Evolutionary conservation across 1,140 invertebrate species (phyloP).

Genomic region (Polypedilum pembai): DNA sequence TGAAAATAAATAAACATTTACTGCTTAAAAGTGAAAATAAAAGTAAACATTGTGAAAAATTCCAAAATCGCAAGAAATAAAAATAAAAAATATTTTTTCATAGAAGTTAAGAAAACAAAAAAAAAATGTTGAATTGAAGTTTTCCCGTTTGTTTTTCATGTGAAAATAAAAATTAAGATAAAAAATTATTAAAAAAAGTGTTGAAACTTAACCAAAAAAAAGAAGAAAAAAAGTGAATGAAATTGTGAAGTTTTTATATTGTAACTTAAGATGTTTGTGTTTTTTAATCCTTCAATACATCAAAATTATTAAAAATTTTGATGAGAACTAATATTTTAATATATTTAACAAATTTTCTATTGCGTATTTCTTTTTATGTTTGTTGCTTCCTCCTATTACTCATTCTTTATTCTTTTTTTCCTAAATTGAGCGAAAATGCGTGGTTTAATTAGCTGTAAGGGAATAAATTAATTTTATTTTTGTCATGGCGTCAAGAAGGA

Average conservation of each 20-base stretch:
- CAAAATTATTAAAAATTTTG: too few relatives aligned
- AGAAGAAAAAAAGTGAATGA: neutral
- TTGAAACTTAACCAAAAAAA: conserved; percentile 28
- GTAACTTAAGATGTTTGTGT: conserved; percentile 26
- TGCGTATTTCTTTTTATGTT: too few relatives aligned
- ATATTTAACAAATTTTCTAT: too few relatives aligned
- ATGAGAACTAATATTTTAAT: too few relatives aligned
- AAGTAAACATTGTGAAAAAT: conserved; percentile 1
- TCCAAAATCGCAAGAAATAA: neutral
- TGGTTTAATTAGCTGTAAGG: conserved; percentile 24
- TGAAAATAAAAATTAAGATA: conserved; percentile 21
- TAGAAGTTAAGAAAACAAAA: conserved; percentile 12
- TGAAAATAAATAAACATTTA: conserved; percentile 1
- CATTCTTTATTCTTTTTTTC: neutral
- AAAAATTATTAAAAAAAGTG: conserved; percentile 20
- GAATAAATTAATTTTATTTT: conserved; percentile 22
- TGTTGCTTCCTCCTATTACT: too few relatives aligned
- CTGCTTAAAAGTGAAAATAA: neutral
- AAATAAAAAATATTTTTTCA: conserved; percentile 20
- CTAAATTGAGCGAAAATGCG: neutral
- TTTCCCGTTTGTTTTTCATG: conserved; percentile 27
- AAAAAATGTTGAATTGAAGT: conserved; percentile 27
- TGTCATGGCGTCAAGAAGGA: neutral
- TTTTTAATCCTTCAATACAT: neutral
- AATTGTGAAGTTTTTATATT: conserved; percentile 28